Evolutionary conservation across 2,797 vertebrate genomes (phyloP).

Genomic region (Hoplostethus atlanticus): DNA sequence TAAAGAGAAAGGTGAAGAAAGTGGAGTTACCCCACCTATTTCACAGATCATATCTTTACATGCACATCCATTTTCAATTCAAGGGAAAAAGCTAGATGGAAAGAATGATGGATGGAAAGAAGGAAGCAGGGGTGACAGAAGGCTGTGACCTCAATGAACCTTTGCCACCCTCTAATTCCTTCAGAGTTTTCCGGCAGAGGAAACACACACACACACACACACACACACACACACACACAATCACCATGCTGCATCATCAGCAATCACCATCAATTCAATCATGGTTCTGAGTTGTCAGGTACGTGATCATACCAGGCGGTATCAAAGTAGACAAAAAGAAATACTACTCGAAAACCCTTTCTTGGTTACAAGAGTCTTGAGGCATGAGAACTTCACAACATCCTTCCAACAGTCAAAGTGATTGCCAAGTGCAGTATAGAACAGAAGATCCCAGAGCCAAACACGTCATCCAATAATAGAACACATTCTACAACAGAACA

Average conservation of each 20-base stretch:
- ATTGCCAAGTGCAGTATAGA: conserved; percentile 35
- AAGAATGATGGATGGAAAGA: conserved; percentile 27
- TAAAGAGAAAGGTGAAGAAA: too few relatives aligned
- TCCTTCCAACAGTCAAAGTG: conserved; percentile 4
- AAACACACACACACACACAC: conserved; percentile 5
- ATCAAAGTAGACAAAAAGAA: conserved; percentile 27
- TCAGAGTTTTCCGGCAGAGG: conserved; percentile 1
- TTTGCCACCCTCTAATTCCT: conserved; percentile 29
- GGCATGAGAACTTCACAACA: conserved; percentile 18
- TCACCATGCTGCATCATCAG: too few relatives aligned
- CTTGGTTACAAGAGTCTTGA: not conserved
- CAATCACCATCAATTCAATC: not conserved
- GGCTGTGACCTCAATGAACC: conserved; percentile 16
- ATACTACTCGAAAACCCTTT: conserved; percentile 2
- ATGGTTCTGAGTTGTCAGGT: too few relatives aligned
- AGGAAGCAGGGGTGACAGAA: conserved; percentile 14
- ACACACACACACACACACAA: not conserved
- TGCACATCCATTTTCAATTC: too few relatives aligned
- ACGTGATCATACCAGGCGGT: not conserved
- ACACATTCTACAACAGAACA: not conserved
- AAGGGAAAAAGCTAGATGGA: conserved; percentile 12
- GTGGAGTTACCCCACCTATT: too few relatives aligned
- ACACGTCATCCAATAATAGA: conserved; percentile 10
- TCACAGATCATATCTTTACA: too few relatives aligned
- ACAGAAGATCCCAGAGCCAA: conserved; percentile 10